These are phyloP conservation scores for Peromyscus melanophrys DNA, from an alignment of 2,797 vertebrate genomes.

Conservation along the genomic window DNA sequence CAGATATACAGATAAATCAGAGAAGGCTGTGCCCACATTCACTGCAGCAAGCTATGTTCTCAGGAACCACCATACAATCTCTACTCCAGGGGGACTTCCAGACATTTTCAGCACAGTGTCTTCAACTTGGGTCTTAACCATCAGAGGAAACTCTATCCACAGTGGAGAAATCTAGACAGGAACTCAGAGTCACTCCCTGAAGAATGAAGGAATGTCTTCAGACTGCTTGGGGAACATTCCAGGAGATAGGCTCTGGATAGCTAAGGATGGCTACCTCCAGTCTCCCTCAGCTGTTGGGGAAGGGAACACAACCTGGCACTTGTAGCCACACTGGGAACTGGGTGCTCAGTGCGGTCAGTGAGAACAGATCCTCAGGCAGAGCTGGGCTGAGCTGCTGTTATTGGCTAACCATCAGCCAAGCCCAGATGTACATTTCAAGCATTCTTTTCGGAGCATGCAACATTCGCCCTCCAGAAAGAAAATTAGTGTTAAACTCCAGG, in stretches of 20 bases:
- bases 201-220: not conserved
- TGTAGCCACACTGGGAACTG: not conserved
- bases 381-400: not conserved
- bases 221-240: not conserved
- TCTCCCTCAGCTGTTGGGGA: not conserved
- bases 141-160: not conserved
- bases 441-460: not conserved
- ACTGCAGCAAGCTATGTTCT: constrained; percentile 20
- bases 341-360: not conserved
- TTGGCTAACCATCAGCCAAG: not conserved
- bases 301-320: not conserved
- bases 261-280: not conserved
- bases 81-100: not conserved
- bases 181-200: not conserved
- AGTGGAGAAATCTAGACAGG: not conserved
- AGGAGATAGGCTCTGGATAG: not conserved
- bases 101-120: not conserved
- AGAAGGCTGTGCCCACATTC: not conserved
- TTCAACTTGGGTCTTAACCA: fast-evolving
- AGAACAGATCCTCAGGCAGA: not conserved
- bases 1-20: not conserved
- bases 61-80: not conserved
- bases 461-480: not conserved
- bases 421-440: not conserved
- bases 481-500: not conserved